Percentiles rank a stretch among this genome's conserved stretches.
These are phyloP conservation scores for Adelosebastes latens DNA, from an alignment of 2,797 vertebrate genomes.

Conservation along the genomic window DNA sequence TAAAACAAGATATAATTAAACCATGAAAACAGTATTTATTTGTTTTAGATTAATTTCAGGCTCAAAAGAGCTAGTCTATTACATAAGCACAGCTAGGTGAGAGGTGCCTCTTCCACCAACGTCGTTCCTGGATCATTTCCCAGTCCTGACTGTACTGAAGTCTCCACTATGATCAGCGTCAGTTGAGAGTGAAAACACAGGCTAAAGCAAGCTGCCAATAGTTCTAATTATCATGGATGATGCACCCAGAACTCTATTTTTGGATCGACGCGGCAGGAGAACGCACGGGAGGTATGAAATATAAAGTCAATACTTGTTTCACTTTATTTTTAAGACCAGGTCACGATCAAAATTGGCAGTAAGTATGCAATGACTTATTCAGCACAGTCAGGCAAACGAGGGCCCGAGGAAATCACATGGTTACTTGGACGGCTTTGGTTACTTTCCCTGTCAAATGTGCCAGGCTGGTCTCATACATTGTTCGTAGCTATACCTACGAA, in stretches of 20 bases:
- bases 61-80: conserved; percentile 34
- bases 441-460: conserved; percentile 2
- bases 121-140: conserved; percentile 56
- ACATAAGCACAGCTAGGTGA: conserved; percentile 57
- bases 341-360: neutral
- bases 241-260: conserved; percentile 58
- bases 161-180: conserved; percentile 53
- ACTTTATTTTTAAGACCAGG: neutral
- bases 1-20: conserved; percentile 52
- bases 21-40: conserved; percentile 53
- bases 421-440: conserved; percentile 1
- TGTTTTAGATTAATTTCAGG: conserved; percentile 50
- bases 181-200: conserved; percentile 55
- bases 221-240: conserved; percentile 64
- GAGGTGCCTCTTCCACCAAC: conserved; percentile 38
- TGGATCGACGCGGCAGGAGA: conserved; percentile 34
- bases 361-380: neutral
- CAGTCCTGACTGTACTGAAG: conserved; percentile 49
- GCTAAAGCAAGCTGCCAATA: conserved; percentile 55
- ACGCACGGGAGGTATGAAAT: conserved; percentile 1
- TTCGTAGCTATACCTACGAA: too few species aligned
- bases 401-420: neutral
- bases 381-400: neutral
- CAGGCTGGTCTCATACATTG: too few species aligned
- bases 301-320: neutral